These are phyloP conservation scores for Podarcis cretensis DNA, from an alignment of 2,113 vertebrate species.

Conservation along the genomic window DNA sequence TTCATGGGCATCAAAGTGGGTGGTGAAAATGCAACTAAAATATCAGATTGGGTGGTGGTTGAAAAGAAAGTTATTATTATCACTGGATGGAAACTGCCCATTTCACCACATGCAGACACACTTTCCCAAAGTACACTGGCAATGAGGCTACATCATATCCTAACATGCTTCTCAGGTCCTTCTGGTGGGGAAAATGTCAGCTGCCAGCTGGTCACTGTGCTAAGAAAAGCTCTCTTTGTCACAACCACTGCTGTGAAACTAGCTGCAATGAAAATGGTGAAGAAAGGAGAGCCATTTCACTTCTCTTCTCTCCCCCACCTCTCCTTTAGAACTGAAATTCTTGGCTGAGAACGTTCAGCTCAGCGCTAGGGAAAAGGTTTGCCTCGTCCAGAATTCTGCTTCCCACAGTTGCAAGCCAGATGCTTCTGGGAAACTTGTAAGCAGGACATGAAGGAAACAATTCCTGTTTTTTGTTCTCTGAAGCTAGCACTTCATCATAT, in stretches of 20 bases:
- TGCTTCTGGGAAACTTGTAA: not conserved
- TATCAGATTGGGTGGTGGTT: not conserved
- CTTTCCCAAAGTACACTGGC: not conserved
- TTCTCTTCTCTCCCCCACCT: not conserved
- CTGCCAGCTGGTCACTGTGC: no score
- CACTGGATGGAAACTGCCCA: no score
- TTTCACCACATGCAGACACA: no score
- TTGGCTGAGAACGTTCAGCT: not conserved
- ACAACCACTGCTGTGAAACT: not conserved
- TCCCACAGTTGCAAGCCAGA: not conserved
- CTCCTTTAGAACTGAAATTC: not conserved
- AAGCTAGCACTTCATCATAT: not conserved
- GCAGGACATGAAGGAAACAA: not conserved
- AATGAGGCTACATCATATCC: not conserved
- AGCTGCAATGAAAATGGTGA: not conserved
- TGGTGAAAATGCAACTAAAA: not conserved
- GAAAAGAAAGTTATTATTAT: not conserved
- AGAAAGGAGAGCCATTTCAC: not conserved
- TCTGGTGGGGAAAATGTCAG: not conserved
- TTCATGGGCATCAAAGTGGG: not conserved
- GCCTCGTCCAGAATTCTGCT: not conserved
- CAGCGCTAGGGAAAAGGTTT: not conserved
- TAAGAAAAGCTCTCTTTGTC: no score
- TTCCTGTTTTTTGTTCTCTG: not conserved
- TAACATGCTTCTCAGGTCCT: not conserved